Base-by-base conservation (phyloP, 2,113 vertebrate genomes). In the Bagarius yarrelli region DNA sequence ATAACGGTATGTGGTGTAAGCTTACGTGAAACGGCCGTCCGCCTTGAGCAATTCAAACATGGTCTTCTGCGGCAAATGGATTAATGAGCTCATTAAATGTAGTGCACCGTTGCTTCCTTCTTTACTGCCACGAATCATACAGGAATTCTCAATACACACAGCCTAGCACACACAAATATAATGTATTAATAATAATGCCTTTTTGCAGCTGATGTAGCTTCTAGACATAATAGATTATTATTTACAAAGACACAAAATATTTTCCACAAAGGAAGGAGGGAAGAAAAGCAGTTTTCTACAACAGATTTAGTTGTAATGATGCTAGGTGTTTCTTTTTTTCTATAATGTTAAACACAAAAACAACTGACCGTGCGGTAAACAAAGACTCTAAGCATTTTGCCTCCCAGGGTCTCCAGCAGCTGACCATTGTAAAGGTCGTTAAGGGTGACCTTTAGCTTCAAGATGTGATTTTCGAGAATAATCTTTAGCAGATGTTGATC, bases 341-440 rank as follows among this genome's bases (percentile, higher is more conserved):
- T 11, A 61, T 56, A 34, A 1, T 14, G 52, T 44, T 47, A n/a
- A 32, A 60, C 32, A 19, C 1, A 76, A 1, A 74, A 47, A 60
- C 64, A n/a, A 83, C 97, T 97, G 91, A 99, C 98, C 36, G 95
- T 98, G 66, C 98, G 96, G 86, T 99, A 99, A 36, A 99, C 94
- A 25, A 99, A 99, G 78, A 98, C 96, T 88, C 97, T 85, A 36
- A 99, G 94, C 2, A 93, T 82, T 86, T 96, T 95, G 76, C 98
- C 97, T 86, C 94, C 93, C 11, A 97, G 80, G 4, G 98, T 98
- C 88, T 99, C 95, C 66, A 99, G 91, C 44, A 87, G 85, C 84
- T 99, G 98, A 78, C 97, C 98, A 8, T 95, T 96, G 93, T 98
- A 98, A 69, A 99, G 93, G 23, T 96, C 94, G n/a, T 88, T 94